phyloP scores from a whole-genome alignment of 1,140 invertebrate species.

The Drosophila biarmipes region DNA sequence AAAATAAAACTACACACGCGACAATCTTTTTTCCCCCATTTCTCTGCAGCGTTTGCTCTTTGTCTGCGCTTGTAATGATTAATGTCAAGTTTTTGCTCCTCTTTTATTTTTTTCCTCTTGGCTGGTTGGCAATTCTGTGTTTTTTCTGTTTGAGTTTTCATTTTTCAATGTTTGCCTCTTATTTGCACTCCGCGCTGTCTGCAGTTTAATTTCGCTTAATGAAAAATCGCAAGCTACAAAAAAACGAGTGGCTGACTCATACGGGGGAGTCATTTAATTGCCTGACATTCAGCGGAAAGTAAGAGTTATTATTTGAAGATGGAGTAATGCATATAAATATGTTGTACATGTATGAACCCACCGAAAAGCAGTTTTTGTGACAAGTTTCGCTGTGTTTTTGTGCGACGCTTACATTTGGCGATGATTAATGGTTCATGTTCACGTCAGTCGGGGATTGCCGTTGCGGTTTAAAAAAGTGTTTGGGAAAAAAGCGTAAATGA shows the following conservation, averaged over 20 bases:
- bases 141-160: constrained; percentile 47
- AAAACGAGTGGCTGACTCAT: constrained; percentile 46
- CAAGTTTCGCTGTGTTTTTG: constrained; percentile 38
- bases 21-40: constrained; percentile 30
- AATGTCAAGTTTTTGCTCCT: constrained; percentile 69
- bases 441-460: constrained; percentile 35
- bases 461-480: constrained; percentile 57
- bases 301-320: constrained; percentile 62
- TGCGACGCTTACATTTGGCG: constrained; percentile 37
- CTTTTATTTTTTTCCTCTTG: constrained; percentile 43
- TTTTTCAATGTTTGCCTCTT: constrained; percentile 42
- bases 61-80: constrained; percentile 75
- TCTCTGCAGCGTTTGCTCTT: constrained; percentile 30
- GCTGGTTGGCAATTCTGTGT: constrained; percentile 46
- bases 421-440: constrained; percentile 52
- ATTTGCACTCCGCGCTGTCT: constrained; percentile 55
- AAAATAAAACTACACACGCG: constrained; percentile 48
- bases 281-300: constrained; percentile 54
- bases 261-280: constrained; percentile 58
- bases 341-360: background rate
- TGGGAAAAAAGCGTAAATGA: constrained; percentile 55
- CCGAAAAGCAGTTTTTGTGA: constrained; percentile 13
- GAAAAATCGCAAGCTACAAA: constrained; percentile 74
- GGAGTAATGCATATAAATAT: constrained; percentile 53
- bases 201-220: constrained; percentile 77